phyloP scores from a whole-genome alignment of 2,113 vertebrate species.

The Mixornis gularis region DNA sequence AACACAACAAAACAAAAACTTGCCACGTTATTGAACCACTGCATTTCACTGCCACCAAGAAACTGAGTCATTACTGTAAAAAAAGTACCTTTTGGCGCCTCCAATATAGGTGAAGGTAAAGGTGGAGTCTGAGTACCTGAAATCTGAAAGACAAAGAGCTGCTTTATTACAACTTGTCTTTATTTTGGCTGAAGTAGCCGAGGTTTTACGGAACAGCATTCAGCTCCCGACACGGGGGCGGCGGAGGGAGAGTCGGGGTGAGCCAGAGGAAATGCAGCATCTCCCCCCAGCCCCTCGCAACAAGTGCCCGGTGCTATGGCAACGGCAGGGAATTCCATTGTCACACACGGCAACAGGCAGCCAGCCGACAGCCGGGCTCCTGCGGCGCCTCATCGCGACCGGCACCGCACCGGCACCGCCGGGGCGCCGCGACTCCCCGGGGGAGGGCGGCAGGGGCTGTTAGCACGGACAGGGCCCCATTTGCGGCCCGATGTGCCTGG shows the following conservation, averaged over 20 bases:
- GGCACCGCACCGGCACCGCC: background rate
- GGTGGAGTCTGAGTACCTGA: constrained; percentile 86
- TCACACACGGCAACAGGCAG: constrained; percentile 64
- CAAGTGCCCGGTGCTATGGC: constrained; percentile 84
- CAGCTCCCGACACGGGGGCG: background rate
- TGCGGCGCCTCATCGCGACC: background rate
- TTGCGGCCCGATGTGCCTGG: background rate
- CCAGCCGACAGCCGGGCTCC: background rate
- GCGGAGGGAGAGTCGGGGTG: background rate
- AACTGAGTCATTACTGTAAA: constrained; percentile 17
- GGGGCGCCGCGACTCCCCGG: background rate
- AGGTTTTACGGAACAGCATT: background rate
- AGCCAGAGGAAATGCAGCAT: background rate
- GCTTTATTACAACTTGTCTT: background rate
- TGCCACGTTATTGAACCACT: background rate
- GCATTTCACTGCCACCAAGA: constrained; percentile 35
- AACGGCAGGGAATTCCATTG: constrained; percentile 76
- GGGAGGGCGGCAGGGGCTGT: no score
- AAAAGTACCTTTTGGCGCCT: constrained; percentile 84
- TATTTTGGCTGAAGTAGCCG: background rate
- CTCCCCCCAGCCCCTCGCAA: constrained; percentile 68
- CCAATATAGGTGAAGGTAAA: constrained; percentile 86
- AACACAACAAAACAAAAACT: background rate
- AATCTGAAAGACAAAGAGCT: constrained; percentile 77
- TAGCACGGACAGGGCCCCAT: no score